A percentile compares a stretch with the other conserved stretches of the same genome.
These are phyloP conservation scores for Ivindomyrus marchei DNA, from an alignment of 2,113 vertebrate species.

Conservation along the genomic window DNA sequence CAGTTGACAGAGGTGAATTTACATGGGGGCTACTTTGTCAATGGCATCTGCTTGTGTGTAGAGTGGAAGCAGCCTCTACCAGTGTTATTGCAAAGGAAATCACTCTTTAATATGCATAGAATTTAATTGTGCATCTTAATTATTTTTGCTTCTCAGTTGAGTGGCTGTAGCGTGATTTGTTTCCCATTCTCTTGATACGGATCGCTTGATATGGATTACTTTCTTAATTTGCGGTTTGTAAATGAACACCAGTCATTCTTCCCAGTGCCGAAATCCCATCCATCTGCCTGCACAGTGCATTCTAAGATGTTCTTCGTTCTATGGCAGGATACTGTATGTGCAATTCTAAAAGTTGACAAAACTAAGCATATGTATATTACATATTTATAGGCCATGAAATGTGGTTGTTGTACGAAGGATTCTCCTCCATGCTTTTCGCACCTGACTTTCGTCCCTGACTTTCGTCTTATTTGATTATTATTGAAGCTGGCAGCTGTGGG, in stretches of 20 bases:
- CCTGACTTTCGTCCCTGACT: background rate
- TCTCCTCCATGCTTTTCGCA: background rate
- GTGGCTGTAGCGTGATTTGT: background rate
- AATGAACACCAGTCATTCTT: background rate
- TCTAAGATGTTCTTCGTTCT: background rate
- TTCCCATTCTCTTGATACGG: background rate
- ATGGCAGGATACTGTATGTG: background rate
- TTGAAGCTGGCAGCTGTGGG: background rate
- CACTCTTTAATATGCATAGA: background rate
- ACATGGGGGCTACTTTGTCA: background rate
- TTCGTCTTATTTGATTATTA: background rate
- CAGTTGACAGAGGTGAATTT: background rate
- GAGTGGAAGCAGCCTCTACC: background rate
- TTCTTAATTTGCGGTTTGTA: background rate
- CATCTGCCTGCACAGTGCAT: background rate
- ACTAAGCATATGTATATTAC: background rate
- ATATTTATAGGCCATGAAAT: background rate
- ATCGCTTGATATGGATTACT: background rate
- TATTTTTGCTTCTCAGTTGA: background rate
- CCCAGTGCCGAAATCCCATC: background rate
- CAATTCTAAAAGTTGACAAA: background rate
- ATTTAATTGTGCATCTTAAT: background rate
- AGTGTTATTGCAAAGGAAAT: background rate
- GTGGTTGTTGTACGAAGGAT: background rate
- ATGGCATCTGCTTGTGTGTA: background rate